phyloP scores from a whole-genome alignment of 2,888 invertebrate genomes.

The Dendrolimus houi region DNA sequence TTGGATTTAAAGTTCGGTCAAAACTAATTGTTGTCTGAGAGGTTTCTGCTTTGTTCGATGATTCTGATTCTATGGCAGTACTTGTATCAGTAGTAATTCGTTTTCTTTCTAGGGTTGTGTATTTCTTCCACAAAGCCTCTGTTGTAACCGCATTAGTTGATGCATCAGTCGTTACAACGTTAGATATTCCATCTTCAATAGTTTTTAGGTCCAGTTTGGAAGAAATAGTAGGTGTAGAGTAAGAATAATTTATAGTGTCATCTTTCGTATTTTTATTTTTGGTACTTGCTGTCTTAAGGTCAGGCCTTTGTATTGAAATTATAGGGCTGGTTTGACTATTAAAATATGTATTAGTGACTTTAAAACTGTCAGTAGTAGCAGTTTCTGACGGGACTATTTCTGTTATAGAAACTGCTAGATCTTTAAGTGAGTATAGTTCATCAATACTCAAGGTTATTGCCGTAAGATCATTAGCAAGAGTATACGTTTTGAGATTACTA shows the following conservation, averaged over 20 bases:
- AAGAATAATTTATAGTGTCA: constrained; percentile 1
- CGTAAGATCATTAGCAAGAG: not conserved
- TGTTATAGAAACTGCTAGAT: not conserved
- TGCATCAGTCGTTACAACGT: not conserved
- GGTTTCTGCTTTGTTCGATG: constrained; percentile 28
- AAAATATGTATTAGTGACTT: not conserved
- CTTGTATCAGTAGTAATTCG: constrained; percentile 14
- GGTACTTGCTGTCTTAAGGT: not conserved
- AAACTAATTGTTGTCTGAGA: constrained; percentile 21
- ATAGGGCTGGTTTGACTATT: not conserved
- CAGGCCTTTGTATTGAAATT: not conserved
- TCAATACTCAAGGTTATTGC: constrained; percentile 2
- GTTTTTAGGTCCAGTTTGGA: not conserved
- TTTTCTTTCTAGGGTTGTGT: constrained; percentile 36
- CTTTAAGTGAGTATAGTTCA: not conserved
- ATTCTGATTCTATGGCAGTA: constrained; percentile 18
- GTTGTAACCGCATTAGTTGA: constrained; percentile 7
- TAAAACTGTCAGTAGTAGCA: not conserved
- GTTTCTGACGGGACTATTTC: not conserved
- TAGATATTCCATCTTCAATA: not conserved
- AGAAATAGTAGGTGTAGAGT: not conserved
- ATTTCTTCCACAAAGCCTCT: constrained; percentile 31
- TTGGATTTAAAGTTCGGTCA: constrained; percentile 22
- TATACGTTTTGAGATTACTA: not conserved
- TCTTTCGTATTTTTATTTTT: constrained; percentile 6